Evolutionary conservation across 2,888 invertebrate genomes (phyloP).

Genomic region (Tridacna gigas): DNA sequence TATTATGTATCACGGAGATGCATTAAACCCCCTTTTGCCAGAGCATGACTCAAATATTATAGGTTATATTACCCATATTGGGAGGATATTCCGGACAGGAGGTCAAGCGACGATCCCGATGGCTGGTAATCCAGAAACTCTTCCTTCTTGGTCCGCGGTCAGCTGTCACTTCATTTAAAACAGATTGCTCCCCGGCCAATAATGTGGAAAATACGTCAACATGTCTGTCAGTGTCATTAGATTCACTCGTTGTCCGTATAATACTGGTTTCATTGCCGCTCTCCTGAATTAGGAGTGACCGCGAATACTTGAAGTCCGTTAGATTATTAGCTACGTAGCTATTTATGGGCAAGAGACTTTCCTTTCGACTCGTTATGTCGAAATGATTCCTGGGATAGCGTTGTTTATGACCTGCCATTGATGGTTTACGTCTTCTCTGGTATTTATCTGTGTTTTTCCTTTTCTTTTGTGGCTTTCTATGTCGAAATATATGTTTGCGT

Average conservation of each 20-base stretch:
- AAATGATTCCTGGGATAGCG: neutral
- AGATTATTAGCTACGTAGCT: neutral
- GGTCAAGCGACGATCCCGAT: neutral
- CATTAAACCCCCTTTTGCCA: too few relatives aligned
- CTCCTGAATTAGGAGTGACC: neutral
- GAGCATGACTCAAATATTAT: too few relatives aligned
- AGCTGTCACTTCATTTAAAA: neutral
- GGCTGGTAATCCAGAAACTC: neutral
- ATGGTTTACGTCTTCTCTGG: neutral
- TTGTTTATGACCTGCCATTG: neutral
- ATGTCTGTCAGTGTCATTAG: neutral
- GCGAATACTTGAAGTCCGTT: neutral
- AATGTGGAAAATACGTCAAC: neutral
- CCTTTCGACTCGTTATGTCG: neutral
- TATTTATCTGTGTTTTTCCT: neutral
- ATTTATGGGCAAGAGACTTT: neutral
- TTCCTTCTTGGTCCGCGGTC: neutral
- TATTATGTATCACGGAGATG: too few relatives aligned
- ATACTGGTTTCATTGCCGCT: neutral
- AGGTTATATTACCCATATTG: neutral
- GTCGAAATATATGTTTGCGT: neutral
- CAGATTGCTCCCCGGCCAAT: neutral
- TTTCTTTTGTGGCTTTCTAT: neutral
- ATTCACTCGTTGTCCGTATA: neutral
- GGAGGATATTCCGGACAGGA: conserved; percentile 5